Conservation (phyloP, 23 tunicate species). For the Halocynthia aurantium region DNA sequence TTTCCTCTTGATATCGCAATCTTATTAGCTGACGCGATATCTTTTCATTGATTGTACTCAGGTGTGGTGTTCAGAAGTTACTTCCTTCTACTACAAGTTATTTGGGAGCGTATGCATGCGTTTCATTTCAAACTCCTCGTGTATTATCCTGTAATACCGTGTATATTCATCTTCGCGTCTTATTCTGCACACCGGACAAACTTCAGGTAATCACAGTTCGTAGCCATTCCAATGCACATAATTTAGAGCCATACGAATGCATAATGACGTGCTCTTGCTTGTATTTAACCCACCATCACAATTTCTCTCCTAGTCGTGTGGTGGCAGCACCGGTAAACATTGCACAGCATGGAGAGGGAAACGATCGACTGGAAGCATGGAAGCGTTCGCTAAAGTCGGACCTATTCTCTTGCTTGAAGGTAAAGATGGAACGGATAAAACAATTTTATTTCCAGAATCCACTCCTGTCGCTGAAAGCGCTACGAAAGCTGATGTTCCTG, state of each 20-base stretch:
- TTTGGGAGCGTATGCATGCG: not conserved
- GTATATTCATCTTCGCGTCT: constrained; percentile 8
- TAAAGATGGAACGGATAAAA: not conserved
- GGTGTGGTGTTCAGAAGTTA: constrained; percentile 1
- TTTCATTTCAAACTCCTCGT: constrained; percentile 19
- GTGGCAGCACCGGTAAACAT: constrained; percentile 5
- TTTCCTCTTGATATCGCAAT: too few species aligned
- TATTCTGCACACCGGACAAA: constrained; percentile 8
- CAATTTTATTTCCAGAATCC: not conserved
- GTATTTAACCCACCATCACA: not conserved
- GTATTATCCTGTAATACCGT: not conserved
- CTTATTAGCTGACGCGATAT: not conserved
- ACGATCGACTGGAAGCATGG: not conserved
- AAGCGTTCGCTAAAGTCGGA: constrained; percentile 2
- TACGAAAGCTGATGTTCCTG: too few species aligned
- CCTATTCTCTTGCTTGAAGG: constrained; percentile 11
- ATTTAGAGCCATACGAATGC: not conserved
- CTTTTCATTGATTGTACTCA: not conserved
- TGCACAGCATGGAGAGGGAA: not conserved
- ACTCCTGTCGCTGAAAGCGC: not conserved
- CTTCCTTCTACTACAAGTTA: not conserved
- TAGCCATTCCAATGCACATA: not conserved
- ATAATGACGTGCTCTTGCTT: not conserved
- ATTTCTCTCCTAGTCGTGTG: not conserved
- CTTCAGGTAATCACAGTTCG: not conserved